phyloP scores from a whole-genome alignment of 1,140 invertebrate species.

The Drosophila ogumai region DNA sequence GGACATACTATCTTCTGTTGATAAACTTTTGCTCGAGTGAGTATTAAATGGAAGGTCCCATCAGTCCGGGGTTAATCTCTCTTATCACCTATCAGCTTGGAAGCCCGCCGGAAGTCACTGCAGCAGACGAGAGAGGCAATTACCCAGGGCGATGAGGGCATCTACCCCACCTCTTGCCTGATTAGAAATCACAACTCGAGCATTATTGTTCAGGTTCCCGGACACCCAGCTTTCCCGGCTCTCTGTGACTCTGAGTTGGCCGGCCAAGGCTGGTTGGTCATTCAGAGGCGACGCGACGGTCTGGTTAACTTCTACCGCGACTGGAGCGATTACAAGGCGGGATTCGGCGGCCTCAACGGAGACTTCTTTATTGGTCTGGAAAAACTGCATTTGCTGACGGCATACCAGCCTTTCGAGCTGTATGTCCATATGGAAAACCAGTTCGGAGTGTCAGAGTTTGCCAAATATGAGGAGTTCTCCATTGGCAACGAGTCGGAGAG shows the following conservation, averaged over 20 bases:
- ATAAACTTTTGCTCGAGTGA: constrained; percentile 24
- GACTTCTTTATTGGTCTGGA: constrained; percentile 88
- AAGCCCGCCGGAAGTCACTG: constrained; percentile 9
- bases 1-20: constrained; percentile 8
- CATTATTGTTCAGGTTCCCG: constrained; percentile 19
- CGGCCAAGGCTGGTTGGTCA: constrained; percentile 85
- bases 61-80: neutral
- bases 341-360: constrained; percentile 87
- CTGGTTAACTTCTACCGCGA: constrained; percentile 87
- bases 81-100: neutral
- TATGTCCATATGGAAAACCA: constrained; percentile 28
- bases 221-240: constrained; percentile 8
- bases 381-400: constrained; percentile 84
- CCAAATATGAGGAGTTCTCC: constrained; percentile 39
- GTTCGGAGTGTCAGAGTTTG: constrained; percentile 6
- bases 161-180: constrained; percentile 17
- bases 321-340: constrained; percentile 88
- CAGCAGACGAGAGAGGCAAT: constrained; percentile 3
- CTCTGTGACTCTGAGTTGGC: constrained; percentile 84
- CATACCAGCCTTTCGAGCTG: constrained; percentile 19
- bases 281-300: constrained; percentile 88
- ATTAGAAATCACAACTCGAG: neutral
- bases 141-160: neutral
- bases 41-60: neutral
- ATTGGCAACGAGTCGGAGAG: constrained; percentile 30